phyloP scores from a whole-genome alignment of 2,113 vertebrate genomes.

The Nanorana parkeri region DNA sequence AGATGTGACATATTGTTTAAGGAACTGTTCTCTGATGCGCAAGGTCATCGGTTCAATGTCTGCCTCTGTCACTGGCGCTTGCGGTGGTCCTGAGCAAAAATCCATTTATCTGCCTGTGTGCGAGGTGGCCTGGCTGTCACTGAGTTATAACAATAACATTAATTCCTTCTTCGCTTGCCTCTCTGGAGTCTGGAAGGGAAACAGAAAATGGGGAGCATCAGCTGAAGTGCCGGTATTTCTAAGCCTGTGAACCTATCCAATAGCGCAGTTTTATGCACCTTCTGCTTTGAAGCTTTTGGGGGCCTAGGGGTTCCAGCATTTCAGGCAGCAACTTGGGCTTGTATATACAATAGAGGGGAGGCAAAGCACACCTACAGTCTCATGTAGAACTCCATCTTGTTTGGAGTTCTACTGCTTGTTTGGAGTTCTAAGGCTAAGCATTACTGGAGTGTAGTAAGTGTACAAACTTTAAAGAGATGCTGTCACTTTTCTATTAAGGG shows the following conservation, averaged over 20 bases:
- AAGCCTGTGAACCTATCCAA: not conserved
- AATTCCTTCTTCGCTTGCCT: conserved; percentile 10
- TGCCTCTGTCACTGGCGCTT: conserved; percentile 37
- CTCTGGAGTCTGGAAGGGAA: not conserved
- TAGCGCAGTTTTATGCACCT: not conserved
- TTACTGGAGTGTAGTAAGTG: too few species aligned
- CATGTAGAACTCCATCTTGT: too few species aligned
- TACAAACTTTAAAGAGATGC: too few species aligned
- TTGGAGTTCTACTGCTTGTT: too few species aligned
- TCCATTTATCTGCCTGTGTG: conserved; percentile 44
- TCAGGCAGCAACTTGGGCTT: too few species aligned
- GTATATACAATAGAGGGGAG: too few species aligned
- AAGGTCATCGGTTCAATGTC: conserved; percentile 33
- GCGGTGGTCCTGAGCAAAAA: conserved; percentile 14
- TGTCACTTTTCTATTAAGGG: too few species aligned
- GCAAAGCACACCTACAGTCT: too few species aligned
- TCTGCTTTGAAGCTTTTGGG: too few species aligned
- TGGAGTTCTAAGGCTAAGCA: too few species aligned
- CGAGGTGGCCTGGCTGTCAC: conserved; percentile 23
- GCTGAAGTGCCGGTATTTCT: not conserved
- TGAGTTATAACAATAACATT: conserved; percentile 37
- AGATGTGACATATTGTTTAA: conserved; percentile 56
- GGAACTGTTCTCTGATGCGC: conserved; percentile 38
- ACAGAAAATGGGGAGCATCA: not conserved
- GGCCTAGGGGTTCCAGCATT: too few species aligned